These are phyloP conservation scores for Hypotaenidia okinawae DNA, from an alignment of 2,797 vertebrate species.

Conservation along the genomic window DNA sequence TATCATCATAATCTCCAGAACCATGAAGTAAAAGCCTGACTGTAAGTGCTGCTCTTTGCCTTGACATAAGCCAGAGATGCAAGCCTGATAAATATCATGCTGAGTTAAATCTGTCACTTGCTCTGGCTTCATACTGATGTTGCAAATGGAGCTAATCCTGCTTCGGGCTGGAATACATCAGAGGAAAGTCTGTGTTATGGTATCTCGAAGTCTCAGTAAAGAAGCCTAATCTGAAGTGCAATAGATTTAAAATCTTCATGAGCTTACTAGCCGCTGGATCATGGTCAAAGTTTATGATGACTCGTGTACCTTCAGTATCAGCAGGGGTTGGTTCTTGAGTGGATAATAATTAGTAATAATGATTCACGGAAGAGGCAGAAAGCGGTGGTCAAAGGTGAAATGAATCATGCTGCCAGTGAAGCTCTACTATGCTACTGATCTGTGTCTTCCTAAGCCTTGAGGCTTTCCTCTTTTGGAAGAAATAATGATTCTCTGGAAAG, in stretches of 20 bases:
- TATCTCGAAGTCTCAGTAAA: background rate
- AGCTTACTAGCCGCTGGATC: background rate
- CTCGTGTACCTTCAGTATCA: background rate
- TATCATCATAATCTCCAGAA: background rate
- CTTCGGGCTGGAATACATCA: background rate
- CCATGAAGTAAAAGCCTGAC: background rate
- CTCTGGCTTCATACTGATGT: background rate
- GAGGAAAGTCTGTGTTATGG: background rate
- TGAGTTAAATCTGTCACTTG: background rate
- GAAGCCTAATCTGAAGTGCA: background rate
- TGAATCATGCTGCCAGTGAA: background rate
- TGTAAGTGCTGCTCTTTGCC: background rate
- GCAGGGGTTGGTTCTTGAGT: background rate
- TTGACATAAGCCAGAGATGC: background rate
- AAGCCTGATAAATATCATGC: background rate
- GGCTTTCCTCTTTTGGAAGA: background rate
- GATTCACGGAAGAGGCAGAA: background rate
- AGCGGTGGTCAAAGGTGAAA: conserved; percentile 11
- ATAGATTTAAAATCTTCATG: background rate
- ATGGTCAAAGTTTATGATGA: conserved; percentile 1
- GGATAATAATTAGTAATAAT: conserved; percentile 6
- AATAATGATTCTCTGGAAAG: background rate
- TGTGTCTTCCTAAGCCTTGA: background rate
- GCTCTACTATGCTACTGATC: background rate
- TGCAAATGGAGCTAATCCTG: background rate